A percentile compares a stretch with the other conserved stretches of the same genome.
phyloP scores from a whole-genome alignment of 1,140 invertebrate species.

The Drosophila pectinifera region DNA sequence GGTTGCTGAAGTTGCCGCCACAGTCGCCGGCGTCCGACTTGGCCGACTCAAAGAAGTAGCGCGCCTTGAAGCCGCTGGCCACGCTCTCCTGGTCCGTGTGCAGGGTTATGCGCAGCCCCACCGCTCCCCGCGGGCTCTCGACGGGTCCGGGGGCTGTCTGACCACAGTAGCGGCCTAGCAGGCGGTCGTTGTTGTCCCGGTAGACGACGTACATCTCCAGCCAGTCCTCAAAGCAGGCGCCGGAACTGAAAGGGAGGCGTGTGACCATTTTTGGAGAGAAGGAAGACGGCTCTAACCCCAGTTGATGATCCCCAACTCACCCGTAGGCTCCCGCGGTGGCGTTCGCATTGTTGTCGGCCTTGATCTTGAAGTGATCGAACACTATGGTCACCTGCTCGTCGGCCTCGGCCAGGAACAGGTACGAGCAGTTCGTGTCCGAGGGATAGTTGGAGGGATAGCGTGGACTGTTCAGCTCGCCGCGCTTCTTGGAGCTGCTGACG shows the following conservation, averaged over 20 bases:
- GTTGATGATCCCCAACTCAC: slow-evolving; percentile 75
- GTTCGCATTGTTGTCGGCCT: slow-evolving; percentile 88
- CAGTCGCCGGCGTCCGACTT: slow-evolving; percentile 96
- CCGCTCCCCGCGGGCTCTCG: slow-evolving; percentile 93
- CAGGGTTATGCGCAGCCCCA: slow-evolving; percentile 92
- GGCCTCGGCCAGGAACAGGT: slow-evolving; percentile 92
- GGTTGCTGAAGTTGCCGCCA: slow-evolving; percentile 94
- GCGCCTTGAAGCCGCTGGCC: slow-evolving; percentile 95
- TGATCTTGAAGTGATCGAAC: slow-evolving; percentile 96
- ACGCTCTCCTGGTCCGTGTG: slow-evolving; percentile 93
- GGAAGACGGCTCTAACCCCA: too few species aligned
- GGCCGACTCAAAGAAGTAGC: slow-evolving; percentile 94
- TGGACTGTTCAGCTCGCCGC: slow-evolving; percentile 97
- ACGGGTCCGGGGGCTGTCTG: slow-evolving; percentile 94
- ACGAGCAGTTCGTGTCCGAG: slow-evolving; percentile 96
- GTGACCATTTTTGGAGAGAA: too few species aligned
- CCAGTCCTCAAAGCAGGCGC: slow-evolving; percentile 96
- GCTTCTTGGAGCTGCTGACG: slow-evolving; percentile 92
- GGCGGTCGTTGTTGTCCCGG: slow-evolving; percentile 90
- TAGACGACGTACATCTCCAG: slow-evolving; percentile 96
- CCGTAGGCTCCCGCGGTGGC: slow-evolving; percentile 88
- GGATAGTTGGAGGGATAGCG: slow-evolving; percentile 98
- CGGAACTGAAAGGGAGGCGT: slow-evolving; percentile 85
- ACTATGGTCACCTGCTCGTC: slow-evolving; percentile 96
- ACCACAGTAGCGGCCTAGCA: slow-evolving; percentile 94